Percentiles rank a stretch among this genome's conserved stretches.
phyloP scores from a whole-genome alignment of 1,140 invertebrate genomes.

The Lineus longissimus region DNA sequence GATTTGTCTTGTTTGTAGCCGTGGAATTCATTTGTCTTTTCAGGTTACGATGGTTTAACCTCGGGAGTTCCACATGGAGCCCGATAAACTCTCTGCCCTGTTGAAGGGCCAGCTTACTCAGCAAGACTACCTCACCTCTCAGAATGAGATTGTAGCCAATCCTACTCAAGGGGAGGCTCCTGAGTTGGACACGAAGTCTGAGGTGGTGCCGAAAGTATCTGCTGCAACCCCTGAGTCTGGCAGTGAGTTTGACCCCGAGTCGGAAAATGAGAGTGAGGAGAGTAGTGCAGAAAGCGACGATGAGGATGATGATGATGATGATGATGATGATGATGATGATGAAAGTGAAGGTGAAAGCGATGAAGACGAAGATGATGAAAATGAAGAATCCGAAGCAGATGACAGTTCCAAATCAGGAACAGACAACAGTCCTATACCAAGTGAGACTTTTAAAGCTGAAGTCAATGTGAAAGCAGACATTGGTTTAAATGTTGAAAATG shows the following conservation, averaged over 20 bases:
- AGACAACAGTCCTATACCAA: neutral
- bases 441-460: neutral
- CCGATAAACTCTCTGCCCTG: too few species aligned
- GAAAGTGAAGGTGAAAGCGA: slow-evolving; percentile 11
- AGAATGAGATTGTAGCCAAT: too few species aligned
- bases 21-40: too few species aligned
- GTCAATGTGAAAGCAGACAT: neutral
- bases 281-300: slow-evolving; percentile 16
- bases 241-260: slow-evolving; percentile 13
- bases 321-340: slow-evolving; percentile 18
- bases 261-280: slow-evolving; percentile 21
- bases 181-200: too few species aligned
- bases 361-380: slow-evolving; percentile 29
- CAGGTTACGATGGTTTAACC: too few species aligned
- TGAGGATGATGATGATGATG: slow-evolving; percentile 20
- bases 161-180: too few species aligned
- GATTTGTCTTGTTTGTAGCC: too few species aligned
- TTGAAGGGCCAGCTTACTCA: too few species aligned
- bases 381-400: slow-evolving; percentile 24
- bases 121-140: too few species aligned
- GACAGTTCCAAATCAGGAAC: neutral
- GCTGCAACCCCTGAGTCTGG: too few species aligned
- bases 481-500: neutral
- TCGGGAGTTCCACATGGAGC: too few species aligned
- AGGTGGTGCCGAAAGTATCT: too few species aligned